Evolutionary conservation across 2,888 invertebrate species (phyloP).

Genomic region (Apantesis nais): DNA sequence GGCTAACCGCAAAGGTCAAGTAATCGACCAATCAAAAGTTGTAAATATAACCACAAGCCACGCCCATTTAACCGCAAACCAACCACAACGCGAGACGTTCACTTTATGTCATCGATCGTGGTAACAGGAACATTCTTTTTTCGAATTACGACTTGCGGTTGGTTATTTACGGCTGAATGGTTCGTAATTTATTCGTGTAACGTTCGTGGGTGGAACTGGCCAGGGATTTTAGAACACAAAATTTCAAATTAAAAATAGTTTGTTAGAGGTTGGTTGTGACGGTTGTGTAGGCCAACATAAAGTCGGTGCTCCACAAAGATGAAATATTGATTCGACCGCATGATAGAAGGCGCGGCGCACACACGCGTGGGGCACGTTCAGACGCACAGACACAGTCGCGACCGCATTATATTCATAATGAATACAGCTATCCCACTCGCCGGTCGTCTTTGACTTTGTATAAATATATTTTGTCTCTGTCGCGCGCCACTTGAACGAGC

Average conservation of each 20-base stretch:
- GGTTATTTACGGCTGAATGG: constrained; percentile 52
- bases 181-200: constrained; percentile 46
- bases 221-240: constrained; percentile 15
- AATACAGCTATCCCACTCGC: constrained; percentile 85
- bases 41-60: constrained; percentile 87
- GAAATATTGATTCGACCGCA: constrained; percentile 81
- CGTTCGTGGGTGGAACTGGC: constrained; percentile 24
- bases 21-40: constrained; percentile 86
- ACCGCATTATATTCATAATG: constrained; percentile 86
- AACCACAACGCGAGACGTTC: constrained; percentile 85
- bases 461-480: constrained; percentile 83
- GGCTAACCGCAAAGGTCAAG: constrained; percentile 85
- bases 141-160: constrained; percentile 57
- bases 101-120: constrained; percentile 77
- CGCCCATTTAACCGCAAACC: constrained; percentile 88
- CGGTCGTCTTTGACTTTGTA: constrained; percentile 85
- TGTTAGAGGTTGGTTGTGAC: constrained; percentile 16
- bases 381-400: constrained; percentile 80
- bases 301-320: constrained; percentile 72
- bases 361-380: constrained; percentile 62
- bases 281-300: constrained; percentile 31
- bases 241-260: constrained; percentile 23
- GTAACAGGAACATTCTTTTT: constrained; percentile 71
- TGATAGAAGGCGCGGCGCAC: constrained; percentile 74
- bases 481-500: constrained; percentile 71